Percentiles rank a stretch among this genome's conserved stretches.
Conservation (phyloP, 2,888 invertebrate species). For the Pedicia rivosa region DNA sequence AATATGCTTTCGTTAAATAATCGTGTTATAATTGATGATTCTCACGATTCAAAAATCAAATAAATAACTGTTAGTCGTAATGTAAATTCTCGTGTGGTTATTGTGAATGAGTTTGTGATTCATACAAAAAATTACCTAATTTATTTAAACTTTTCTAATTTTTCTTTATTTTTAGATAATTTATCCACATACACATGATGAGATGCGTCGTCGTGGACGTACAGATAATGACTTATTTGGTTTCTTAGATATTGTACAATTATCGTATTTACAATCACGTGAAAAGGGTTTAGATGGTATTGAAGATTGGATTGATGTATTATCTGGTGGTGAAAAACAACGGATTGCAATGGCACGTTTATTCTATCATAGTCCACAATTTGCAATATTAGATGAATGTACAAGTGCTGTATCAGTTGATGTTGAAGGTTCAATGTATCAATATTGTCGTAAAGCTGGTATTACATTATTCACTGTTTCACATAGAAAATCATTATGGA, state of each 20-base stretch:
- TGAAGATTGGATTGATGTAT: conserved; percentile 97
- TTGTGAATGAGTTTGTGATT: too few species aligned
- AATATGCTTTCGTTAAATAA: too few species aligned
- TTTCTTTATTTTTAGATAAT: conserved; percentile 39
- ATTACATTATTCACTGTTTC: conserved; percentile 96
- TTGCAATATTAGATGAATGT: conserved; percentile 97
- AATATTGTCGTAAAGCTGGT: conserved; percentile 66
- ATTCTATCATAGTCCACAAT: conserved; percentile 95
- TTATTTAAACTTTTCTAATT: too few species aligned
- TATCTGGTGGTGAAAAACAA: conserved; percentile 97
- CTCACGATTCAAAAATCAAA: background rate
- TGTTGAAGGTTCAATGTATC: conserved; percentile 95
- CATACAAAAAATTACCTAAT: background rate
- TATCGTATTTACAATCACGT: conserved; percentile 65
- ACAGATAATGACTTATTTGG: conserved; percentile 61
- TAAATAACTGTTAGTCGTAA: background rate
- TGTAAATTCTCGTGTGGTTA: too few species aligned
- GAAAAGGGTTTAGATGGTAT: conserved; percentile 84
- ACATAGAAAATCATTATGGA: conserved; percentile 93
- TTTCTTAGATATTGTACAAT: conserved; percentile 67
- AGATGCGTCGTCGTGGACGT: conserved; percentile 63
- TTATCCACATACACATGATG: conserved; percentile 82
- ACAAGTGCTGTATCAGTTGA: conserved; percentile 98
- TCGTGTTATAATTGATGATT: background rate
- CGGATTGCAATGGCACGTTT: conserved; percentile 95